Percentiles rank a stretch among this genome's conserved stretches.
Conservation (phyloP, 1,140 invertebrate species). For the Ceratosolen fusciceps region DNA sequence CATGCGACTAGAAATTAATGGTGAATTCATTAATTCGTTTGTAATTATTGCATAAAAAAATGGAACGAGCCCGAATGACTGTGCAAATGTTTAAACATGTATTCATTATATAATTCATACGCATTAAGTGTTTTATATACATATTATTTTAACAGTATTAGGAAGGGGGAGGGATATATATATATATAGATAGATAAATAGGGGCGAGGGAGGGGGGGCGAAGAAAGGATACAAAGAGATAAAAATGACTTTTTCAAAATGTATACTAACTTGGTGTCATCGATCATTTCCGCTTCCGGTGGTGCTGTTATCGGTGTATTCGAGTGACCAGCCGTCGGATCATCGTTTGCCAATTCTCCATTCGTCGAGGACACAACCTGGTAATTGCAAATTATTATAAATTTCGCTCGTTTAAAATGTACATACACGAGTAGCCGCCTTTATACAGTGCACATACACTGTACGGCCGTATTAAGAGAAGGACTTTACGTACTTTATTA, state of each 20-base stretch:
- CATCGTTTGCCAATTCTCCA: slow-evolving; percentile 94
- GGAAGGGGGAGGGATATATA: neutral
- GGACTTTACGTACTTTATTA: no score
- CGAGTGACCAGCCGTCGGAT: slow-evolving; percentile 95
- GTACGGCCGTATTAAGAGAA: no score
- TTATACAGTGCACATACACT: no score
- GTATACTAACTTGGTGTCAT: slow-evolving; percentile 91
- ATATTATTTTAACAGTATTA: neutral
- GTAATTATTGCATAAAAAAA: neutral
- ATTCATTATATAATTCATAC: neutral
- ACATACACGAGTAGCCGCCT: no score
- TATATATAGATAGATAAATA: no score
- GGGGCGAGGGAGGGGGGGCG: no score
- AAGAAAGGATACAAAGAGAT: neutral
- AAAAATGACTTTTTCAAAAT: slow-evolving; percentile 19
- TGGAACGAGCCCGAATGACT: neutral
- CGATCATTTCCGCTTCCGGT: slow-evolving; percentile 92
- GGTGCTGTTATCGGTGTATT: slow-evolving; percentile 95
- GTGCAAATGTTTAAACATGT: neutral
- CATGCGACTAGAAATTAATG: neutral
- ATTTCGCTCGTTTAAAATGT: no score
- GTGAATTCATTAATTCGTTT: neutral
- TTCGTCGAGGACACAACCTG: slow-evolving; percentile 98
- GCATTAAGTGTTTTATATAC: neutral
- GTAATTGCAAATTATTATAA: slow-evolving; percentile 60